Evolutionary conservation across 2,113 vertebrate species (phyloP).

Genomic region (Azemiops feae): DNA sequence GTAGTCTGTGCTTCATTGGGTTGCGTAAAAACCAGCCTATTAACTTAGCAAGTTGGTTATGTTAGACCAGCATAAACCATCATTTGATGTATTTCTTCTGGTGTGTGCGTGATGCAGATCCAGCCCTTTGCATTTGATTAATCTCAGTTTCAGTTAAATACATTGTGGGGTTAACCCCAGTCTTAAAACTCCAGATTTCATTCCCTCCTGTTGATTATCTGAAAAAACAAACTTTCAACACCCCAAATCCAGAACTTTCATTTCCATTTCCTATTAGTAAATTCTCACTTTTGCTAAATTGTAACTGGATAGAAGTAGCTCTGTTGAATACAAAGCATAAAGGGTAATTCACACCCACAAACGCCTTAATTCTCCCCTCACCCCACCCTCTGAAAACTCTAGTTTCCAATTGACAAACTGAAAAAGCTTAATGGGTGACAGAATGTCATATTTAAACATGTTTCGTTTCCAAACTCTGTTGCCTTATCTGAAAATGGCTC

Average conservation of each 20-base stretch:
- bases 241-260: background rate
- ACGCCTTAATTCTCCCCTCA: background rate
- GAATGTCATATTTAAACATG: background rate
- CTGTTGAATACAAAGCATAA: background rate
- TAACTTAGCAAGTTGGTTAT: background rate
- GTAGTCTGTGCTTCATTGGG: background rate
- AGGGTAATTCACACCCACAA: background rate
- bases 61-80: background rate
- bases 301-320: background rate
- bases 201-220: background rate
- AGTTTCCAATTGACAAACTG: background rate
- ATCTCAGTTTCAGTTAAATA: background rate
- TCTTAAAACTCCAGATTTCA: background rate
- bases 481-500: background rate
- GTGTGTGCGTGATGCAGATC: background rate
- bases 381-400: background rate
- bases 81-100: background rate
- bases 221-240: background rate
- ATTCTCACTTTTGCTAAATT: background rate
- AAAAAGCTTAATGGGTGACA: background rate
- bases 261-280: background rate
- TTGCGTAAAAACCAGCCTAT: background rate
- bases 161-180: background rate
- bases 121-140: background rate
- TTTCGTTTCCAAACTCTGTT: background rate